Base-by-base conservation (phyloP, 1,140 invertebrate species). In the Delia radicum region DNA sequence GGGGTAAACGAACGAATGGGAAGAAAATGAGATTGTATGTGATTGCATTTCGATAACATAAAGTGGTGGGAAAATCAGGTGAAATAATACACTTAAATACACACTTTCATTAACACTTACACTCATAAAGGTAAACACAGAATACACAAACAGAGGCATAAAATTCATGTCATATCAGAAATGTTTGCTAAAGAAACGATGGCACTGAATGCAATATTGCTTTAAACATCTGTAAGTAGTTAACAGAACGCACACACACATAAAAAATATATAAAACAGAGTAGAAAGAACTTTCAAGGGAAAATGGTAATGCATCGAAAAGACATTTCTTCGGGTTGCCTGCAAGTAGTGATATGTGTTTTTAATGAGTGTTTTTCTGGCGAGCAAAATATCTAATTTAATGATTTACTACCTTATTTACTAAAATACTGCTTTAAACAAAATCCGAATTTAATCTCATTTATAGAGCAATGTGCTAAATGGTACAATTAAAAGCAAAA, bases 201-300 rank as follows among this genome's bases (percentile, higher is more conserved):
- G 48, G 21, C 24, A 55, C 24, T 18, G 48, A n/a, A 55, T 55
- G 48, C n/a, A 55, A 55, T 55, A 55, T 55, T 55, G 48, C 48
- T 55, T 55, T 55, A 55, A 55, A 55, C 48, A 55, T 55, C 48
- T 55, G 48, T n/a, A 55, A 55, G 48, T 55, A 55, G 48, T 55
- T 55, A 55, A 55, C 18, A 55, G 48, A n/a, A 55, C 48, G 24
- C 33, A 37, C 33, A 37, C 1, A 37, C 31, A 33, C 31, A 33
- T 12, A 33, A 4, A 33, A 4, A 3, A n/a, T n/a, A n/a, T n/a
- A n/a, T n/a, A 42, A 42, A 42, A 42, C 6, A n/a, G 24, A 55
- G 18, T 24, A 55, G 48, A 55, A 18, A 55, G 48, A 55, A 24
- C 5, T 55, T 55, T 55, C 18, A 5, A 7, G n/a, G 24, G 48